A percentile compares a stretch with the other conserved stretches of the same genome.
Conservation (phyloP, 2,888 invertebrate genomes). For the Agrochola macilenta region DNA sequence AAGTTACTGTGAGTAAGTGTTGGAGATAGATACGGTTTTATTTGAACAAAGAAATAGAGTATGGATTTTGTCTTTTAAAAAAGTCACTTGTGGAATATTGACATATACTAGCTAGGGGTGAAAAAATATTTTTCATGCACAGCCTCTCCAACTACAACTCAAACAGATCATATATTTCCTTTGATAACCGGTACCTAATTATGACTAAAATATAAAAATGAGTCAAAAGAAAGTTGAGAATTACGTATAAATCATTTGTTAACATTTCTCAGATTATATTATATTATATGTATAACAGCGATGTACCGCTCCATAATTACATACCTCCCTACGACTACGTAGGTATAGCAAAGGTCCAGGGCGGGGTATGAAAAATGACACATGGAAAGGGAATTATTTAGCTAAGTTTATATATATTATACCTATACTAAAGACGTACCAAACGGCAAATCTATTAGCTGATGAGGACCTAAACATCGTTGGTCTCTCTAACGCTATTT, state of each 20-base stretch:
- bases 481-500: conserved; percentile 42
- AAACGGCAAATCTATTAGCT: conserved; percentile 9
- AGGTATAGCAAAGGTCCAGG: neutral
- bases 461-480: conserved; percentile 23
- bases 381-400: neutral
- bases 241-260: neutral
- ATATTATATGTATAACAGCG: too few species aligned
- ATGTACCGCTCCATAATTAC: neutral
- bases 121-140: neutral
- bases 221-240: neutral
- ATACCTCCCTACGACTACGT: neutral
- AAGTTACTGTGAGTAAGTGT: conserved; percentile 37
- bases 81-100: neutral
- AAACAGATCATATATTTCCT: neutral
- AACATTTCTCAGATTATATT: neutral
- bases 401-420: too few species aligned
- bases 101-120: neutral
- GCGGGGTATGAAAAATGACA: neutral
- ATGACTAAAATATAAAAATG: neutral
- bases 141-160: neutral
- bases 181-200: neutral
- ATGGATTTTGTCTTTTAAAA: neutral
- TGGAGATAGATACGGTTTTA: conserved; percentile 11
- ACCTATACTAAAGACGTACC: neutral
- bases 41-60: conserved; percentile 13